phyloP scores from a whole-genome alignment of 2,113 vertebrate species.

The Cavia porcellus region DNA sequence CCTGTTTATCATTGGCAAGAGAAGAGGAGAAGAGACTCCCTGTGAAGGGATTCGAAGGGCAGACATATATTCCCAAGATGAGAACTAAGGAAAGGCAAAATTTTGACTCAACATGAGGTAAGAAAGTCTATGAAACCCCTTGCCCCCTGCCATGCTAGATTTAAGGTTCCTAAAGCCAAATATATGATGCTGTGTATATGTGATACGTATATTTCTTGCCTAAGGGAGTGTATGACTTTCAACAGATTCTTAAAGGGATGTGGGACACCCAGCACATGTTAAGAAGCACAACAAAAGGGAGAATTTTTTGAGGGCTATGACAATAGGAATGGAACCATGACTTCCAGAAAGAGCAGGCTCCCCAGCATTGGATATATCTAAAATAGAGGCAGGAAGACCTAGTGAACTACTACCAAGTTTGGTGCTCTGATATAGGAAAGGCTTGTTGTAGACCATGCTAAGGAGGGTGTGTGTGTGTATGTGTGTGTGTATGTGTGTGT shows the following conservation, averaged over 20 bases:
- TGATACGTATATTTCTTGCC: background rate
- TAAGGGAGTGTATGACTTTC: background rate
- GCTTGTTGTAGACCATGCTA: constrained; percentile 2
- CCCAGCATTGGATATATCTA: background rate
- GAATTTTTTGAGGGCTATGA: constrained; percentile 10
- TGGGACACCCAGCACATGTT: background rate
- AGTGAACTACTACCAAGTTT: constrained; percentile 46
- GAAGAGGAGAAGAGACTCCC: background rate
- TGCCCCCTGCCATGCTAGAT: background rate
- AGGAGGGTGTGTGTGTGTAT: constrained; percentile 1
- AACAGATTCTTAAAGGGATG: constrained; percentile 39
- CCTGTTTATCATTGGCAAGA: constrained; percentile 22
- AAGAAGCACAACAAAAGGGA: constrained; percentile 20
- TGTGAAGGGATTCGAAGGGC: constrained; percentile 52
- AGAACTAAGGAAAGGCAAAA: constrained; percentile 57
- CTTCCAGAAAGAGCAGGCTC: constrained; percentile 44
- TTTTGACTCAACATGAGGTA: constrained; percentile 3
- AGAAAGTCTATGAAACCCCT: background rate
- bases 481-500: background rate
- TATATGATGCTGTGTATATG: background rate
- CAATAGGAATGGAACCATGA: background rate
- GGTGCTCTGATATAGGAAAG: background rate
- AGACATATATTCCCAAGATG: constrained; percentile 16
- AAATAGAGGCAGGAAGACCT: constrained; percentile 40
- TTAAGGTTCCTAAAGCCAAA: constrained; percentile 47